These are phyloP conservation scores for Tinamus major DNA, from an alignment of 2,797 vertebrate genomes.

Conservation along the genomic window DNA sequence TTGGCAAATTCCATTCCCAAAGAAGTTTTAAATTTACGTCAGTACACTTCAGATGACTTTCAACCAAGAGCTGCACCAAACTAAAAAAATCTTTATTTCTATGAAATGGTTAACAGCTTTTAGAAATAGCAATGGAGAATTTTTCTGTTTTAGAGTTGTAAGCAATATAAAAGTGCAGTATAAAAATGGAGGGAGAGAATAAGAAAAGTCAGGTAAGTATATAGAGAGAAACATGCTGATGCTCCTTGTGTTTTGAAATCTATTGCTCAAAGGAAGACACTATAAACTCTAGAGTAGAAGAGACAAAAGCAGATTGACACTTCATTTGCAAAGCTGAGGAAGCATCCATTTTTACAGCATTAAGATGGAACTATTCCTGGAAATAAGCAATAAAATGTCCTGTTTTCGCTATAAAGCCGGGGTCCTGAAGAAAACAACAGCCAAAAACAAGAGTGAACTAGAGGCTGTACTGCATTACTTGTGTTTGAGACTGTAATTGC, in stretches of 20 bases:
- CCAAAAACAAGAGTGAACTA: conserved; percentile 30
- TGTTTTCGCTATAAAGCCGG: background rate
- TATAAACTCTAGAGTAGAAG: background rate
- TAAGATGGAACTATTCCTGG: background rate
- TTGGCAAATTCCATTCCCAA: background rate
- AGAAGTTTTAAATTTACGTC: background rate
- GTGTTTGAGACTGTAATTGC: conserved; percentile 12
- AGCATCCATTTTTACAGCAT: background rate
- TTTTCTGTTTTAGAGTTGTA: conserved; percentile 20
- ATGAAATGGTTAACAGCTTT: conserved; percentile 15
- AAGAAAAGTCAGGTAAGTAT: background rate
- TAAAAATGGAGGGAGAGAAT: conserved; percentile 7
- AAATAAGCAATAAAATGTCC: conserved; percentile 10
- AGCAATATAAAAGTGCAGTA: background rate
- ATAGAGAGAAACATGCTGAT: background rate
- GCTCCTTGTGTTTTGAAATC: background rate
- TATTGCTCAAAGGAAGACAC: background rate
- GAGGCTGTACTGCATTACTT: background rate
- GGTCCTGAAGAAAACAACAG: conserved; percentile 26
- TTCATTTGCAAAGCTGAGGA: background rate
- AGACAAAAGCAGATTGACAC: conserved; percentile 2
- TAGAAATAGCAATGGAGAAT: background rate
- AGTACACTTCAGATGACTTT: background rate
- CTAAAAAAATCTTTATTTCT: background rate
- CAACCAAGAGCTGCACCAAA: conserved; percentile 1